Evolutionary conservation across 2,113 vertebrate genomes (phyloP).

Genomic region (Merops nubicus): DNA sequence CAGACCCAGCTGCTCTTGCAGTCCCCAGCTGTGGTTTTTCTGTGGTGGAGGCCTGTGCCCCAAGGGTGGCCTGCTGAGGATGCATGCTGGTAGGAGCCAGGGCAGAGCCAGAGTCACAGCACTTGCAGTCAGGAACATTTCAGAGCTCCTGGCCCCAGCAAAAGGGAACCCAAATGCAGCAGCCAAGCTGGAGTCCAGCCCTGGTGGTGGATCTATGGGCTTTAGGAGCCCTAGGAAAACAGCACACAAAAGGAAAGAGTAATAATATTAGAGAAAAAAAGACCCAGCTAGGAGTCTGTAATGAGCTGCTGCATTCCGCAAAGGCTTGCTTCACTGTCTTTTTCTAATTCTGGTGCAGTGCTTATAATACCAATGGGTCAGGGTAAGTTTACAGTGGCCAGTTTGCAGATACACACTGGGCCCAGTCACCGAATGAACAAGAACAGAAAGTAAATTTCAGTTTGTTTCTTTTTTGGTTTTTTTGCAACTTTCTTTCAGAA

Average conservation of each 20-base stretch:
- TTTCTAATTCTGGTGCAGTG: neutral
- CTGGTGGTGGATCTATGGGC: neutral
- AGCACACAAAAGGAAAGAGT: neutral
- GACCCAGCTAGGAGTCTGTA: neutral
- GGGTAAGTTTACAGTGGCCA: neutral
- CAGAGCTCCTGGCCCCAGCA: neutral
- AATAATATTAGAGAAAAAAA: neutral
- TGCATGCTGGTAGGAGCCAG: accelerated
- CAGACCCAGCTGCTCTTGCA: neutral
- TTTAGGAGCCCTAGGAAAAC: neutral
- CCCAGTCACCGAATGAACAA: neutral
- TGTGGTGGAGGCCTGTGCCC: neutral
- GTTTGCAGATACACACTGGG: neutral
- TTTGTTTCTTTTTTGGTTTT: neutral
- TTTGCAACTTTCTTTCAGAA: neutral
- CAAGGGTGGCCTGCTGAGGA: neutral
- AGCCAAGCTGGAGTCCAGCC: neutral
- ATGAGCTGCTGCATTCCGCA: neutral
- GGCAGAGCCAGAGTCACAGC: neutral
- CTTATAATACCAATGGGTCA: neutral
- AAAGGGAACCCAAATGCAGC: neutral
- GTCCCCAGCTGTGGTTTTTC: neutral
- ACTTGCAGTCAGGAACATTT: accelerated
- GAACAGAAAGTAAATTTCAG: neutral
- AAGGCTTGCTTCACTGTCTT: neutral